These are phyloP conservation scores for Drosophila trapezifrons DNA, from an alignment of 1,140 invertebrate genomes.

Conservation along the genomic window DNA sequence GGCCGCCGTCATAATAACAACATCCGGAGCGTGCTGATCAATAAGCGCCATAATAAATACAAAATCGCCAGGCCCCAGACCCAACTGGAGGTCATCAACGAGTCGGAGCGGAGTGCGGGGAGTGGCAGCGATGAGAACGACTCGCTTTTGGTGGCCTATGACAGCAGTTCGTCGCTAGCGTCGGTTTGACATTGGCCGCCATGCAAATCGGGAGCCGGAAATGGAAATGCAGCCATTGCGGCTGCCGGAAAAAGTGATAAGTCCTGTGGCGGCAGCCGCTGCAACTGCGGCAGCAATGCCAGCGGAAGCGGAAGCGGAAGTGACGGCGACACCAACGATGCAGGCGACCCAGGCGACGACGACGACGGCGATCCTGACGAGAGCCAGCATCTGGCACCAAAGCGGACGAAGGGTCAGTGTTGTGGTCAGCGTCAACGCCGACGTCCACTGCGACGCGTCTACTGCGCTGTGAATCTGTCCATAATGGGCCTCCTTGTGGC, in stretches of 20 bases:
- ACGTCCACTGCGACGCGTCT: conserved; percentile 84
- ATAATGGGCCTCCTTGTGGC: conserved; percentile 77
- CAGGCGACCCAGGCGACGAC: background rate
- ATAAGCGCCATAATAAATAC: conserved; percentile 81
- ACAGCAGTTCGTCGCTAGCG: conserved; percentile 83
- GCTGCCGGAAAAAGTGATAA: conserved; percentile 24
- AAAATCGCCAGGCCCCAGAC: conserved; percentile 80
- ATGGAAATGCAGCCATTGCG: conserved; percentile 57
- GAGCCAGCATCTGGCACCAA: conserved; percentile 56
- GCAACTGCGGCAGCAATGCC: conserved; percentile 16
- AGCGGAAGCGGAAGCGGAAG: conserved; percentile 16
- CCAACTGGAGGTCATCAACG: conserved; percentile 81
- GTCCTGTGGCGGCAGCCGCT: conserved; percentile 11
- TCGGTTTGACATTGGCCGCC: conserved; percentile 84
- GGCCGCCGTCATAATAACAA: conserved; percentile 69
- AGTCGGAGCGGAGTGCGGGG: conserved; percentile 78
- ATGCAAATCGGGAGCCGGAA: conserved; percentile 78
- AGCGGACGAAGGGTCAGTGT: conserved; percentile 49
- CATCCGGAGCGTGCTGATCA: conserved; percentile 79
- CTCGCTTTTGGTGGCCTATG: conserved; percentile 84
- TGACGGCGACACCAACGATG: conserved; percentile 1
- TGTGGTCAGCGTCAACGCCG: conserved; percentile 79
- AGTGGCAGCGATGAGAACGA: conserved; percentile 84
- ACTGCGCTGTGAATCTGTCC: conserved; percentile 80
- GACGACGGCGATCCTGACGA: conserved; percentile 45